phyloP scores from a whole-genome alignment of 2,888 invertebrate species.

The Eupithecia insigniata region DNA sequence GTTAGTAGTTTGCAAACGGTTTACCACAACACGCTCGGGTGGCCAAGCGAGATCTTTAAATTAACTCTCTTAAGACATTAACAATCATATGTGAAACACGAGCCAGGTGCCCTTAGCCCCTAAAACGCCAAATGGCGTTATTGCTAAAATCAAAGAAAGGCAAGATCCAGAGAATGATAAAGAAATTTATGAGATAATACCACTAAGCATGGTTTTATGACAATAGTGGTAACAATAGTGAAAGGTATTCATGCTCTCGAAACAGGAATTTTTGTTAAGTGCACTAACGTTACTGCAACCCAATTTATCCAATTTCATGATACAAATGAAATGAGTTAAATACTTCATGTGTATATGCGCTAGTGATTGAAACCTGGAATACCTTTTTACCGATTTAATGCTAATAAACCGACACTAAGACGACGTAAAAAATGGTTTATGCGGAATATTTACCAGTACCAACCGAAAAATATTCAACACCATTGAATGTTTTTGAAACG shows the following conservation, averaged over 20 bases:
- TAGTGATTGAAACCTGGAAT: neutral
- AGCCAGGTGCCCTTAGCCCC: constrained; percentile 39
- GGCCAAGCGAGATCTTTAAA: constrained; percentile 63
- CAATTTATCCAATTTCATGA: neutral
- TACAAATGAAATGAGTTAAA: neutral
- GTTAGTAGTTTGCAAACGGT: constrained; percentile 47
- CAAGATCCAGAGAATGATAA: neutral
- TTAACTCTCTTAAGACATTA: constrained; percentile 64
- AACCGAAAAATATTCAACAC: neutral
- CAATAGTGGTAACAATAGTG: neutral
- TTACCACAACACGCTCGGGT: constrained; percentile 62
- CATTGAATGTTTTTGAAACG: neutral
- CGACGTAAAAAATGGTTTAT: neutral
- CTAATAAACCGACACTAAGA: neutral
- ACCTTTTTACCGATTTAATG: neutral
- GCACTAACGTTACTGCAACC: constrained; percentile 7
- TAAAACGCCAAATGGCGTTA: neutral
- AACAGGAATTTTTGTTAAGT: neutral
- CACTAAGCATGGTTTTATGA: neutral
- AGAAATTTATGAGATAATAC: neutral
- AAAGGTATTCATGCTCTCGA: neutral
- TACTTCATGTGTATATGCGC: neutral
- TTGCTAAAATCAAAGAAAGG: constrained; percentile 17
- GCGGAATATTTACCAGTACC: neutral
- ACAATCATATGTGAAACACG: constrained; percentile 60